These are phyloP conservation scores for Sminthurinus aureus DNA, from an alignment of 2,888 invertebrate species.

Conservation along the genomic window DNA sequence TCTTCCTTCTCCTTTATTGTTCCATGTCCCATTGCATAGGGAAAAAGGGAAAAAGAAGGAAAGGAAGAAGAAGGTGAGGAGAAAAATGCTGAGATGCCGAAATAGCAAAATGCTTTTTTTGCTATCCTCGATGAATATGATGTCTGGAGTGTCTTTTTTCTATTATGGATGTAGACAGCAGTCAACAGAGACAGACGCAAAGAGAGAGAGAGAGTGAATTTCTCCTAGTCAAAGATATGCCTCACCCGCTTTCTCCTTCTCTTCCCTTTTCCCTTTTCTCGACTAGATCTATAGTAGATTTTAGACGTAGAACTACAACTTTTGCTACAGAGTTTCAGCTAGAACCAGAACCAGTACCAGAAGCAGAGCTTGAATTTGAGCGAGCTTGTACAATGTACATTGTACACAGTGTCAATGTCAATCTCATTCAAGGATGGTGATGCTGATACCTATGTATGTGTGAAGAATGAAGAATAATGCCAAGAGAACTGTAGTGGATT, in stretches of 20 bases:
- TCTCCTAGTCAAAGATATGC: no score
- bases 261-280: no score
- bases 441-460: not conserved
- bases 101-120: not conserved
- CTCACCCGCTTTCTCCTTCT: no score
- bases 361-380: no score
- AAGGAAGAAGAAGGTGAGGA: not conserved
- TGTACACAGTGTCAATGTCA: not conserved
- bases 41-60: not conserved
- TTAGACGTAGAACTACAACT: no score
- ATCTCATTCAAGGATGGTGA: not conserved
- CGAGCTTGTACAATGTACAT: no score
- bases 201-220: no score
- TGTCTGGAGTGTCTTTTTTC: not conserved
- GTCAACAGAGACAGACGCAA: not conserved
- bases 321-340: no score
- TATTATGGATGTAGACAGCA: not conserved
- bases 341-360: no score
- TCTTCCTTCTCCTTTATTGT: not conserved
- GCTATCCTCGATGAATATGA: not conserved
- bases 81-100: constrained; percentile 1
- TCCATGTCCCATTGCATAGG: not conserved
- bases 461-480: not conserved
- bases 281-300: no score
- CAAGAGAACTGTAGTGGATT: not conserved